Evolutionary conservation across 2,888 invertebrate species (phyloP), one percentile per base, ranked within the genome.

Genomic region (Arenicola marina): DNA sequence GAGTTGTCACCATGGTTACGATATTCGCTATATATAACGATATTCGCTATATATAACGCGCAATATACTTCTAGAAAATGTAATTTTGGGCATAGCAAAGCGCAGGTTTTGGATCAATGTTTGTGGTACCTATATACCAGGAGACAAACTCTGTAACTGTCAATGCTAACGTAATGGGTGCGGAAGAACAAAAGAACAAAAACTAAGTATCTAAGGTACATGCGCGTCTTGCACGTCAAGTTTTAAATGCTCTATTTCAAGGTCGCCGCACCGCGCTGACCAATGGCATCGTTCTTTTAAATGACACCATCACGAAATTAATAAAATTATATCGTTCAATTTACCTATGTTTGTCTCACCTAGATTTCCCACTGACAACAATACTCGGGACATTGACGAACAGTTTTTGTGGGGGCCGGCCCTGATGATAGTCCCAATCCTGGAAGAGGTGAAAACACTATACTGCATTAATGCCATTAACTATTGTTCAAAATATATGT

Each of bases 391-490:
- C 31, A 72, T 80, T 38, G 78, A 80, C 63, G 62, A 61, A 32
- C 78, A 80, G 71, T 80, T 80, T 65, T 55, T 80, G 45, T 85
- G 84, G 84, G 85, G 85, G 4, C 68, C 76, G 32, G 78, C 76
- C 18, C 67, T 85, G 21, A 67, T 85, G 61, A 76, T 84, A 26
- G 78, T 75, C 0, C 80, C 80, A 15, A 73, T 79, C 26, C 61
- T 80, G n/a, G 68, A 76, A 61, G 63, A 76, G 68, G 77, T 76
- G n/a, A n/a, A n/a, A n/a, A n/a, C n/a, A n/a, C n/a, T n/a, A n/a
- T n/a, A n/a, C n/a, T n/a, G n/a, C n/a, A n/a, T n/a, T n/a, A n/a
- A n/a, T n/a, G n/a, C n/a, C n/a, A n/a, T n/a, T n/a, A n/a, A n/a
- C n/a, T n/a, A n/a, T n/a, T n/a, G n/a, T n/a, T n/a, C n/a, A n/a